These are phyloP conservation scores for Hemistola chrysoprasaria DNA, from an alignment of 2,888 invertebrate genomes.

Conservation along the genomic window DNA sequence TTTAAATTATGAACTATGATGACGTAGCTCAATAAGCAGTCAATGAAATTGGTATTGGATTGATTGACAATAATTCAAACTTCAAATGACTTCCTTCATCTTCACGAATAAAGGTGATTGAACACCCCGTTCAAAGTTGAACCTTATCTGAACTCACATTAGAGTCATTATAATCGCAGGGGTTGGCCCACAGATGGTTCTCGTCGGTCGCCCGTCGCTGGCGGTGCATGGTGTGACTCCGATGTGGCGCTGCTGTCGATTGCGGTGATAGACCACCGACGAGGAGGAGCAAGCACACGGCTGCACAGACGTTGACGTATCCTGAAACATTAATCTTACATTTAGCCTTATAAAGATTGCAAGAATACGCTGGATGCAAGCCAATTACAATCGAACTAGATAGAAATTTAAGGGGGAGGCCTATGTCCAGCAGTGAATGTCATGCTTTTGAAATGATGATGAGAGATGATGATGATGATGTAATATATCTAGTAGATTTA, in stretches of 20 bases:
- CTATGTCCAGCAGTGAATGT: too few species aligned
- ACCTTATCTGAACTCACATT: conserved; percentile 36
- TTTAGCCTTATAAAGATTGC: too few species aligned
- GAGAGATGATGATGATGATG: background rate
- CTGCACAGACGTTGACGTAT: conserved; percentile 78
- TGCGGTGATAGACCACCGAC: conserved; percentile 63
- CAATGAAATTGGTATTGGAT: too few species aligned
- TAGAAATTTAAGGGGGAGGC: too few species aligned
- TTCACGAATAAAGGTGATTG: too few species aligned
- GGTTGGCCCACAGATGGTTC: conserved; percentile 64
- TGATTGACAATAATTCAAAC: background rate
- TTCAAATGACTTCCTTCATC: background rate
- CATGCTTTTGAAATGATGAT: background rate
- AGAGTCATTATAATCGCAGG: conserved; percentile 59
- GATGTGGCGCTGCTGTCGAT: conserved; percentile 66
- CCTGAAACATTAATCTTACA: too few species aligned
- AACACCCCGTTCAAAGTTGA: too few species aligned
- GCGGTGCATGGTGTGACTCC: conserved; percentile 57
- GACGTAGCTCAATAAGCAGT: too few species aligned
- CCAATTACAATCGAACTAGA: too few species aligned
- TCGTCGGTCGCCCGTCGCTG: conserved; percentile 51
- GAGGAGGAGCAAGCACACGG: conserved; percentile 68
- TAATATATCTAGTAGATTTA: conserved; percentile 2
- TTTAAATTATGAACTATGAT: too few species aligned
- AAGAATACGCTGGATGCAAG: too few species aligned